Percentiles rank a stretch among this genome's conserved stretches.
Conservation (phyloP, 1,140 invertebrate genomes). For the Trypoxylus dichotomus region DNA sequence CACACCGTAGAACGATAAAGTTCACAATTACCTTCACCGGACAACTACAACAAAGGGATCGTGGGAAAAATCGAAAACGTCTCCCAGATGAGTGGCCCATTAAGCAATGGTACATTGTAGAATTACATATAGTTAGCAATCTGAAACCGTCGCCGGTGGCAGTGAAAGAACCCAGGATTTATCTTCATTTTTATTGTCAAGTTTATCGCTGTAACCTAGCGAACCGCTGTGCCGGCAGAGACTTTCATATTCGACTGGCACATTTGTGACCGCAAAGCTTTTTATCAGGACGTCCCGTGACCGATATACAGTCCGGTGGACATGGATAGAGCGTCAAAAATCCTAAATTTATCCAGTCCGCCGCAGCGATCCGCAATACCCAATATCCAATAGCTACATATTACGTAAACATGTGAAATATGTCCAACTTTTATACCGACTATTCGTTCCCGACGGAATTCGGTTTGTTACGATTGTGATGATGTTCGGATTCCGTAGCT, state of each 20-base stretch:
- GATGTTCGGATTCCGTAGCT: neutral
- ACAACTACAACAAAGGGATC: neutral
- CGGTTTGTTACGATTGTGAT: neutral
- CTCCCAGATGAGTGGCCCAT: neutral
- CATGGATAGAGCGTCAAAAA: conserved; percentile 33
- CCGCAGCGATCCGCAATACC: conserved; percentile 1
- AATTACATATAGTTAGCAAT: conserved; percentile 21
- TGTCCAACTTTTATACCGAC: neutral
- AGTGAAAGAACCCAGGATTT: conserved; percentile 38
- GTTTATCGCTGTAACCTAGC: conserved; percentile 41
- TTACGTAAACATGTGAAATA: conserved; percentile 21
- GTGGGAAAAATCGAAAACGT: neutral
- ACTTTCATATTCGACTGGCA: conserved; percentile 40
- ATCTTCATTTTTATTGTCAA: conserved; percentile 46
- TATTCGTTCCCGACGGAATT: conserved; percentile 1
- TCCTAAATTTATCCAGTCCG: conserved; percentile 21
- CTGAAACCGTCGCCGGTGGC: conserved; percentile 28
- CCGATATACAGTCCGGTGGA: conserved; percentile 35
- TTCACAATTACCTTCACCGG: neutral
- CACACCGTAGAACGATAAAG: neutral
- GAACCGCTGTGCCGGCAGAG: conserved; percentile 23
- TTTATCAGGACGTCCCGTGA: conserved; percentile 41
- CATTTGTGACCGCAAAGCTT: conserved; percentile 42
- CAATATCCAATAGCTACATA: conserved; percentile 22
- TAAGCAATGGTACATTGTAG: neutral